Base-by-base conservation (phyloP, 2,888 invertebrate species). In the Lobophora halterata region DNA sequence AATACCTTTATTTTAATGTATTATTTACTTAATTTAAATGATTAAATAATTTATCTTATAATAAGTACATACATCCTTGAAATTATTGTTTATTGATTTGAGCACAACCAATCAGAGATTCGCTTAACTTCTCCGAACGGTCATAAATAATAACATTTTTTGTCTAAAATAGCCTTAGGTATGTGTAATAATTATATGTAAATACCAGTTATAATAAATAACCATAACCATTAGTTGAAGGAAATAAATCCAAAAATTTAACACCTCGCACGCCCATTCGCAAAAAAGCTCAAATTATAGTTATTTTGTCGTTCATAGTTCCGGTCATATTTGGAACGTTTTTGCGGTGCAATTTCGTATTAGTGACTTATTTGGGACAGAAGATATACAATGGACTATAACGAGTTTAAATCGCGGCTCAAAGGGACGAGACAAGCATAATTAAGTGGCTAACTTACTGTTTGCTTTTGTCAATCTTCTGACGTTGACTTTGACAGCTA, bases 371-470 rank as follows among this genome's bases (percentile, higher is more conserved):
- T 73, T 76, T 70, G 71, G 67, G 17, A 17, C 27, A 18, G 23
- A 24, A 62, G 63, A 63, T 70, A 65, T 36, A 12, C 33, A 38
- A 48, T 61, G 66, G 60, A 71, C 76, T 77, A 79, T 77, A 77
- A 77, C 82, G 74, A 75, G 78, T 82, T 81, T 77, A 76, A 81
- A 80, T 75, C 79, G 76, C 68, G 62, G 64, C 60, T 64, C 58
- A 61, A 61, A 59, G 49, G 66, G 58, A 79, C 81, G 79, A 71
- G 82, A 79, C 77, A 53, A 64, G 81, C 71, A 81, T 72, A 70
- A 78, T 73, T 76, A 76, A 56, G 58, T 55, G 33, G 46, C 65
- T 54, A 65, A 55, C 31, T 42, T 52, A 58, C n/a, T 36, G 29
- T 34, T 41, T 46, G 32, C 38, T 36, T 34, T 32, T 8, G 12